Evolutionary conservation across 2,797 vertebrate species (phyloP), one percentile per base, ranked within the genome.

Genomic region (Sebastes paucispinis): DNA sequence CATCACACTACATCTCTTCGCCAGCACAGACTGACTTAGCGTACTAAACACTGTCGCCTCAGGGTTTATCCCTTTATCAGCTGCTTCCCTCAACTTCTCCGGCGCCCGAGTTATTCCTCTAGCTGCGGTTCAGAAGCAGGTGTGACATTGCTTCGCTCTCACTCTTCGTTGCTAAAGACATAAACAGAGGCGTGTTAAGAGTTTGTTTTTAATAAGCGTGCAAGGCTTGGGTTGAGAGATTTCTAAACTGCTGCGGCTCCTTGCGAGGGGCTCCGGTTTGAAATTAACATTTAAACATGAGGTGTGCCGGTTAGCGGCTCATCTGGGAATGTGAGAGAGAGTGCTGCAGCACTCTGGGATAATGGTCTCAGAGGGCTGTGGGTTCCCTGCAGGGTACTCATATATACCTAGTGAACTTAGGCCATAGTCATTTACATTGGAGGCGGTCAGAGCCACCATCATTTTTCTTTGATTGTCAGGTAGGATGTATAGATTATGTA

Each of bases 241-340:
- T 81, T 68, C 29, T 62, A 29, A 81, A 80, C 58, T 22, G 43
- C 66, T 52, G 31, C 62, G 13, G 58, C 67, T 84, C 65, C 70
- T 70, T 70, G 60, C 70, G 57, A 84, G 81, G 84, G 52, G 66
- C 71, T 75, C 34, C 31, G 59, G 55, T 54, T 54, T 75, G 24
- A 69, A 73, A 92, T 88, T 88, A 86, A 69, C 86, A 93, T 91
- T 92, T 87, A 87, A 85, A 88, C 90, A 82, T 83, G 73, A 86
- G 77, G 55, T 69, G 52, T 66, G 39, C 64, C 76, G 80, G 75
- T 85, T 78, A 80, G 83, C 43, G 76, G 57, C 77, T 86, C 62
- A 29, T 79, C 27, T 67, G 59, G 76, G 57, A 80, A 76, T 71
- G 62, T 24, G 67, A 76, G 64, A 59, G 62, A 74, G 67, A 75